These are phyloP conservation scores for Philopotamus ludificatus DNA, from an alignment of 1,140 invertebrate species.

Conservation along the genomic window DNA sequence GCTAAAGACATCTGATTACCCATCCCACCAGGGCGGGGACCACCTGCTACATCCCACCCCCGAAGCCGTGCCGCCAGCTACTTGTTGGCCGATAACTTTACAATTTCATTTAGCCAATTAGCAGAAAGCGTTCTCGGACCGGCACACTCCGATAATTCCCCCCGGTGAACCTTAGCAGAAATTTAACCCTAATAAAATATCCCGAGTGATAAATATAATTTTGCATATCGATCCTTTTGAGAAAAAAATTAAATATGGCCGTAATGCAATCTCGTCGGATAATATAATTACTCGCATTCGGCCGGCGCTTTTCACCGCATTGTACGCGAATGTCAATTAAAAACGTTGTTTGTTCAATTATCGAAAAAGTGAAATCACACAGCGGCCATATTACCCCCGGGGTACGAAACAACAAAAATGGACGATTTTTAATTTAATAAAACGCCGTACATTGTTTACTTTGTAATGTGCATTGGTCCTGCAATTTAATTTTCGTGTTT, in stretches of 20 bases:
- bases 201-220: not conserved
- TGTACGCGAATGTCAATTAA: constrained; percentile 26
- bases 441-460: not conserved
- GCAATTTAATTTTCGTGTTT: not conserved
- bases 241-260: not conserved
- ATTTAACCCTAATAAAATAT: not conserved
- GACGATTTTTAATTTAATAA: constrained; percentile 10
- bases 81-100: constrained; percentile 37
- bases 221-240: not conserved
- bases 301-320: constrained; percentile 1
- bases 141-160: constrained; percentile 10
- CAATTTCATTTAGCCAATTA: constrained; percentile 40
- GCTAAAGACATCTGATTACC: not conserved
- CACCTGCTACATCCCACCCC: not conserved
- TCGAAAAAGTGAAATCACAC: constrained; percentile 30
- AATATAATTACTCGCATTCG: not conserved
- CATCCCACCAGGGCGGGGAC: not conserved
- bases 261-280: not conserved
- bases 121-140: constrained; percentile 32
- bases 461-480: not conserved
- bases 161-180: not conserved
- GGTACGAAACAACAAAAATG: constrained; percentile 4
- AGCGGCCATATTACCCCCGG: not conserved
- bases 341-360: constrained; percentile 38
- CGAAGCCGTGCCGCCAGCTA: not conserved